Percentiles rank a stretch among this genome's conserved stretches.
phyloP scores from a whole-genome alignment of 2,888 invertebrate species.

The Euclidia mi region DNA sequence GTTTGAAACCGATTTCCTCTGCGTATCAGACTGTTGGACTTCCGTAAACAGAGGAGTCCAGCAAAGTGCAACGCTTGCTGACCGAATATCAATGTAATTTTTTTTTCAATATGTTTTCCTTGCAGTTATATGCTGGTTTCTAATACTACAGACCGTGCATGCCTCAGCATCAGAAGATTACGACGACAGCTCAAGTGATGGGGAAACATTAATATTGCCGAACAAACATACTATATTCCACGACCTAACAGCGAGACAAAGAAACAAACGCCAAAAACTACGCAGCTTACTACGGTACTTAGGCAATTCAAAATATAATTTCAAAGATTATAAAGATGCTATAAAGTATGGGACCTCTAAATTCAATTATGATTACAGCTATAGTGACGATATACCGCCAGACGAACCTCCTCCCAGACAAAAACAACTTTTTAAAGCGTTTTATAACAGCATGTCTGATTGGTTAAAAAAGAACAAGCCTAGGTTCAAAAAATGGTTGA shows the following conservation, averaged over 20 bases:
- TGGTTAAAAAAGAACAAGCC: neutral
- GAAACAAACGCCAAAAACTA: neutral
- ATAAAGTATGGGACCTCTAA: neutral
- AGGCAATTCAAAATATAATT: neutral
- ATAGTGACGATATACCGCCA: neutral
- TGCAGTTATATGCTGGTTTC: constrained; percentile 1
- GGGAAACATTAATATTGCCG: neutral
- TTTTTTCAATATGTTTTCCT: neutral
- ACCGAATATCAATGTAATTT: neutral
- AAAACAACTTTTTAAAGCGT: neutral
- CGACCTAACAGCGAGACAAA: neutral
- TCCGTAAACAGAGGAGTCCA: too few relatives aligned
- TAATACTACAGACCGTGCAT: constrained; percentile 4
- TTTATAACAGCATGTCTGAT: neutral
- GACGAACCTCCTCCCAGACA: neutral
- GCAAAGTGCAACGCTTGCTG: too few relatives aligned
- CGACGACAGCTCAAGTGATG: neutral
- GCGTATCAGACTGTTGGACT: too few relatives aligned
- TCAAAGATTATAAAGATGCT: neutral
- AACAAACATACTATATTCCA: neutral
- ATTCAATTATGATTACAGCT: neutral
- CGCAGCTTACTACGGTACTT: neutral
- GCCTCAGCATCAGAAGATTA: neutral
- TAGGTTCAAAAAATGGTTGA: neutral
- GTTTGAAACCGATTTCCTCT: too few relatives aligned